Evolutionary conservation across 2,888 invertebrate species (phyloP).

Genomic region (Elysia crispata): DNA sequence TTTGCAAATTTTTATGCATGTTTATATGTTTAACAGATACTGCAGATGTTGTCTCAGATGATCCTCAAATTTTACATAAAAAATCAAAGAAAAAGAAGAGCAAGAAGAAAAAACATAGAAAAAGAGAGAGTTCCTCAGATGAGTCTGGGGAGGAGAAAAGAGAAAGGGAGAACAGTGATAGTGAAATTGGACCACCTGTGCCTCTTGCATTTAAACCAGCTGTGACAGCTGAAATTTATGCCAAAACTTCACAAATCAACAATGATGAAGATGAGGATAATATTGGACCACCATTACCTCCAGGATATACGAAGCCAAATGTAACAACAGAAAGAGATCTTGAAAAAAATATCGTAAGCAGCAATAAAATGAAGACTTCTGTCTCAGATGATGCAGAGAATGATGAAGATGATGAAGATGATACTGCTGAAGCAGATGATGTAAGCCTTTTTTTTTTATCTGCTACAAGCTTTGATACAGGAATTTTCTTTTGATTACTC

Average conservation of each 20-base stretch:
- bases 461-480: no score
- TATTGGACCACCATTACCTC: conserved; percentile 64
- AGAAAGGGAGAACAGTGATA: conserved; percentile 70
- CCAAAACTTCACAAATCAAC: not conserved
- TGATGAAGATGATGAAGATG: conserved; percentile 59
- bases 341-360: no score
- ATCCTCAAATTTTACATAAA: not conserved
- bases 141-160: conserved; percentile 17
- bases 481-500: no score
- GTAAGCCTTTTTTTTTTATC: no score
- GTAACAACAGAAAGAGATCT: no score
- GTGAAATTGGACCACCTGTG: conserved; percentile 64
- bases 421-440: conserved; percentile 34
- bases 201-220: conserved; percentile 53
- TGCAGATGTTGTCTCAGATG: not conserved
- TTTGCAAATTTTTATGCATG: no score
- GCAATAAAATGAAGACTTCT: no score
- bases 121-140: conserved; percentile 33
- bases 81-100: conserved; percentile 1
- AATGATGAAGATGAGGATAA: conserved; percentile 65
- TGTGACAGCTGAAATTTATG: not conserved
- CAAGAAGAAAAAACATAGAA: not conserved
- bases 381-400: conserved; percentile 52
- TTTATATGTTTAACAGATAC: not conserved
- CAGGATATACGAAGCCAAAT: conserved; percentile 31